Base-by-base conservation (phyloP, 64 coral and sea anemone species). In the Anthopleura sola region DNA sequence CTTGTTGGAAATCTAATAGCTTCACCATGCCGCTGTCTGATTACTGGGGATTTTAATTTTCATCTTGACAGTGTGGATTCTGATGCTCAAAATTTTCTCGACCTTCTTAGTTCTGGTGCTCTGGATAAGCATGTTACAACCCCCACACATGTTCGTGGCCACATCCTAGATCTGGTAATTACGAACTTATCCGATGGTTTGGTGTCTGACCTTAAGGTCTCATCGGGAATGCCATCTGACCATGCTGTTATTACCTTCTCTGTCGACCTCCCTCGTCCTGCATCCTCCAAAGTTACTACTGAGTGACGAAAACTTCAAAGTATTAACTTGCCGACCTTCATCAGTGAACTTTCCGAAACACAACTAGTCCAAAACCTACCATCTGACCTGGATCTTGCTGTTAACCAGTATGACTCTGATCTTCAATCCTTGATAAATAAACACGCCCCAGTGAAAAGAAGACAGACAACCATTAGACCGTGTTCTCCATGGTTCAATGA, bases 151-250 rank as follows among this genome's bases (percentile, higher is more conserved):
- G 19, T 38, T 39, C 34, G 32, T 17, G 75, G 75, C 6, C 75
- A 44, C 36, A 77, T 77, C 20, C 20, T 77, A 23, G 75, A 77
- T 16, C 20, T 77, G 33, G 75, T 77, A 77, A 77, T 77, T 44
- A 37, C 75, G n/a, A 37, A 19, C n/a, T 2, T 28, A 38, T 18
- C 32, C 15, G 34, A 77, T 20, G 20, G 20, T 1, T 77, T 77
- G 33, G 36, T 77, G 5, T 77, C 33, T 44, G n/a, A 77, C 14
- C 33, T 77, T 23, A 37, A 77, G 75, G 75, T 77, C 20, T 77
- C n/a, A 37, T 23, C 75, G 1, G n/a, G 32, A 21, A 2, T 77
- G 34, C 75, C 75, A 77, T 77, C 75, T 36, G 75, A 77, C 15
- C 75, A 77, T 28, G 1, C 34, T 77, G 33, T 38, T 38, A 77